Base-by-base conservation (phyloP, 2,113 vertebrate genomes). In the Phyllostomus hastatus region DNA sequence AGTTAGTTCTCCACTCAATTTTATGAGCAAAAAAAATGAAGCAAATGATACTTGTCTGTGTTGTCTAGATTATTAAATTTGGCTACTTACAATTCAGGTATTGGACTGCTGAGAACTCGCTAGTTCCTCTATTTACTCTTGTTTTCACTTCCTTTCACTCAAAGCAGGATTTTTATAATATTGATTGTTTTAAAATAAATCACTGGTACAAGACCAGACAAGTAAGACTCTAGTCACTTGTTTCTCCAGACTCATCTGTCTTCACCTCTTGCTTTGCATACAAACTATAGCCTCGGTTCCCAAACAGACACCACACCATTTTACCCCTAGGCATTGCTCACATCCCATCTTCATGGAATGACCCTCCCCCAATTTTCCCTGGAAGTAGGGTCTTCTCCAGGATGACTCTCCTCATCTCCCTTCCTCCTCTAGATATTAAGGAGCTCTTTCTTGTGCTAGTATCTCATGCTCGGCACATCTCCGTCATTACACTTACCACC, bases 11-110 rank as follows among this genome's bases (percentile, higher is more conserved):
- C 35, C 26, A 73, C 61, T 96, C 91, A 64, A 80, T 88, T 92
- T 93, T 84, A 95, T 81, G 46, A 94, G 81, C 14, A 73, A 95
- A 88, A 95, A 82, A 83, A 94, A 48, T 78, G 90, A 91, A 91
- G 59, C 41, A 66, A 94, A 97, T 94, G 61, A 73, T 20, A 48
- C 72, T 67, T 46, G 76, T 75, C 86, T 81, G 46, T 75, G 43
- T 81, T 94, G 82, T 80, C 7, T 7, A 66, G 78, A 33, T 88
- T 70, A 93, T 59, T 88, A 67, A 88, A 84, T 91, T 26, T 85
- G 66, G 66, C 95, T 93, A 93, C 92, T 93, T 95, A 59, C 70
- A 88, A 88, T 90, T 75, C 72, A 70, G n/a, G 67, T 59, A 38
- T 24, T 73, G 52, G 20, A 57, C 50, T 64, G 4, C 7, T 17